Conservation (phyloP, 2,888 invertebrate genomes). For the Apantesis nais region DNA sequence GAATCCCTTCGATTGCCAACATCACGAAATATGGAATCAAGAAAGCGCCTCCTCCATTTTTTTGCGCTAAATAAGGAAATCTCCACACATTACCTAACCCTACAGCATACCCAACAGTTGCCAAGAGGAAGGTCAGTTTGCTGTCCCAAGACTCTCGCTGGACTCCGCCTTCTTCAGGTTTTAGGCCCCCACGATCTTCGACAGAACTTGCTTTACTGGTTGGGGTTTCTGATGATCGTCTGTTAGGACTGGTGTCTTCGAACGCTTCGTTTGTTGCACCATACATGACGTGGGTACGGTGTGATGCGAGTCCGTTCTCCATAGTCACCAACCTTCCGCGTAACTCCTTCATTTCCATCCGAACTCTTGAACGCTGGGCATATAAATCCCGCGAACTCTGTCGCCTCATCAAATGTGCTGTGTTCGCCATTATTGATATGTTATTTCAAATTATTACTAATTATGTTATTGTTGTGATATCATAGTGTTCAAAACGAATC, state of each 20-base stretch:
- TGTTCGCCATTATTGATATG: conserved; percentile 91
- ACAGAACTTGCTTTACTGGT: conserved; percentile 88
- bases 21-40: conserved; percentile 98
- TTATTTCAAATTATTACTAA: conserved; percentile 34
- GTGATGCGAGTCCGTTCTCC: conserved; percentile 87
- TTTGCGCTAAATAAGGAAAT: conserved; percentile 97
- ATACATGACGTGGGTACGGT: conserved; percentile 87
- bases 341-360: conserved; percentile 94
- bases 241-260: conserved; percentile 80
- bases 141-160: conserved; percentile 97
- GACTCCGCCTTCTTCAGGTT: conserved; percentile 89
- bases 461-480: conserved; percentile 52
- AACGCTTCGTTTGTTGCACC: conserved; percentile 95
- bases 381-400: conserved; percentile 95
- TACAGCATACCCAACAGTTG: conserved; percentile 97
- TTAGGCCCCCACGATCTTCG: conserved; percentile 87
- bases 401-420: conserved; percentile 94
- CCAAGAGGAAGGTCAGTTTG: conserved; percentile 95
- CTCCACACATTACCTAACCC: conserved; percentile 98
- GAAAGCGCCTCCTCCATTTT: conserved; percentile 98
- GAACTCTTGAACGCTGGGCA: conserved; percentile 92
- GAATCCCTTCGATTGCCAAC: conserved; percentile 97
- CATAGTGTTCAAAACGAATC: conserved; percentile 60
- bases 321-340: conserved; percentile 91
- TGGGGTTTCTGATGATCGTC: conserved; percentile 73